Base-by-base conservation (phyloP, 2,797 vertebrate species). In the Muraenolepis orangiensis region DNA sequence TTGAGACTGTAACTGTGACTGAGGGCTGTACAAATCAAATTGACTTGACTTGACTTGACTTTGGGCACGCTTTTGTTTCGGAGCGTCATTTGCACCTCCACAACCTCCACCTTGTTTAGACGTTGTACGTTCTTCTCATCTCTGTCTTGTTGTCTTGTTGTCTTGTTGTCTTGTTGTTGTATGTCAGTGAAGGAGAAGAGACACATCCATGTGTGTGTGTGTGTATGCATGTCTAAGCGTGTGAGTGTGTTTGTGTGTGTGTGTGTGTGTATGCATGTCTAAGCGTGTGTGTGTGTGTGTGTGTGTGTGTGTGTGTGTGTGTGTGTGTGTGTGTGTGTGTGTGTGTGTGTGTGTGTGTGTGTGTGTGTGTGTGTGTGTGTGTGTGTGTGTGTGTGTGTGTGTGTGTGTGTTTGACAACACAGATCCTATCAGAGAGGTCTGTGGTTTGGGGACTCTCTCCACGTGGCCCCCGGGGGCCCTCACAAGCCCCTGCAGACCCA, bases 371-470 rank as follows among this genome's bases (percentile, higher is more conserved):
- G 38, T 69, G 73, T 46, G 66, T 46, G 32, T 73, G 66, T 32
- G 66, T 31, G 66, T 40, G 3, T 38, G 30, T 51, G 26, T 3
- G n/a, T n/a, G n/a, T 76, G 38, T 74, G 42, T 36, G 32, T 73
- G 29, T 69, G 32, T 57, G 72, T 77, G 73, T 77, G 20, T 80
- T 67, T 67, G 70, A 81, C 79, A 74, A 73, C 72, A 73, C 70
- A 81, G 79, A 81, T 82, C 51, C 29, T 81, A 76, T 86, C 82
- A 81, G 69, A 81, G 80, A 83, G 80, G 84, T 78, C 28, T 80
- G 85, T 26, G 78, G 80, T 81, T 57, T 4, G 57, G 66, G 74
- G 30, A 5, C 61, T 69, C 40, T 40, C 74, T 7, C n/a, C 38
- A 23, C 72, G 46, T 69, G 51, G 51, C 72, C 76, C 34, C 1